Evolutionary conservation across 2,888 invertebrate genomes (phyloP).

Genomic region (Mamestra brassicae): DNA sequence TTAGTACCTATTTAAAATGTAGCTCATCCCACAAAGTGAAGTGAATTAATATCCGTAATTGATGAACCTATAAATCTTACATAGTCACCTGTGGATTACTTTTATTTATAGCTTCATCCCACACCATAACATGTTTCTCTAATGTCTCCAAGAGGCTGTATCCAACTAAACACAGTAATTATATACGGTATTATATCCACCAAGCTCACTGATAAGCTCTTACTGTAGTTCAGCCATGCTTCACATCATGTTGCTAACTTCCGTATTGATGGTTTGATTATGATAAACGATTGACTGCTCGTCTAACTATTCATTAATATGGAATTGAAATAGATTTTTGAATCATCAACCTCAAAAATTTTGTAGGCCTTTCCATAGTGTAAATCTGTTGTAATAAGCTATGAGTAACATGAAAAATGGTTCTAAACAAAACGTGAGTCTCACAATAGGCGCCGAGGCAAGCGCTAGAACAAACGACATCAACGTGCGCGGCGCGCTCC

Average conservation of each 20-base stretch:
- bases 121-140: conserved; percentile 40
- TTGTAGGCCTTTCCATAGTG: neutral
- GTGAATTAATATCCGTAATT: conserved; percentile 32
- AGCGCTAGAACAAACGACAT: conserved; percentile 85
- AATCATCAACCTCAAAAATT: neutral
- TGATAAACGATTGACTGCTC: neutral
- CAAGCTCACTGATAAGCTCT: conserved; percentile 36
- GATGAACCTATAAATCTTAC: conserved; percentile 35
- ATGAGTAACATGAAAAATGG: conserved; percentile 35
- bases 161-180: conserved; percentile 44
- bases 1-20: conserved; percentile 9
- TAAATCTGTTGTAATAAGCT: neutral
- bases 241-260: conserved; percentile 25
- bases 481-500: conserved; percentile 80
- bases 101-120: conserved; percentile 50
- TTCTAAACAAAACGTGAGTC: conserved; percentile 27
- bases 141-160: conserved; percentile 31
- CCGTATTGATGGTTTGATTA: conserved; percentile 12
- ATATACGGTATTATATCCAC: conserved; percentile 40
- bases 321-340: neutral
- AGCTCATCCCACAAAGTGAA: conserved; percentile 10
- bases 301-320: neutral
- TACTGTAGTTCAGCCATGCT: conserved; percentile 28
- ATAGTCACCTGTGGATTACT: conserved; percentile 37
- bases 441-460: conserved; percentile 58